Conservation (phyloP, 2,113 vertebrate species). For the rabbit (Oryctolagus cuniculus) region mOryCun1.1 NC_091440.1:100100501-100101000, state of each 20-base stretch:
- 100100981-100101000: not conserved
- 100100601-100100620: not conserved
- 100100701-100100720: too few species aligned
- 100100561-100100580: not conserved
- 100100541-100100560: not conserved
- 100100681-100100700: not conserved
- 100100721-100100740: not conserved
- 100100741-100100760: not conserved
- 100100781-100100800: slow-evolving; percentile 27
- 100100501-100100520: too few species aligned
- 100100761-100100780: not conserved
- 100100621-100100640: not conserved
- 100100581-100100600: not conserved
- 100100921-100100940: not conserved
- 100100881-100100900: not conserved
- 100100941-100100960: not conserved
- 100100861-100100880: slow-evolving; percentile 27
- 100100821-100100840: not conserved
- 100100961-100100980: not conserved
- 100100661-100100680: not conserved
- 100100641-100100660: not conserved
- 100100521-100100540: too few species aligned
- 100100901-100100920: slow-evolving; percentile 38
- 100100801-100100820: not conserved
- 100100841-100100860: not conserved